These are phyloP conservation scores for Oxystoma pomonae DNA, from an alignment of 2,888 invertebrate species.

Conservation along the genomic window DNA sequence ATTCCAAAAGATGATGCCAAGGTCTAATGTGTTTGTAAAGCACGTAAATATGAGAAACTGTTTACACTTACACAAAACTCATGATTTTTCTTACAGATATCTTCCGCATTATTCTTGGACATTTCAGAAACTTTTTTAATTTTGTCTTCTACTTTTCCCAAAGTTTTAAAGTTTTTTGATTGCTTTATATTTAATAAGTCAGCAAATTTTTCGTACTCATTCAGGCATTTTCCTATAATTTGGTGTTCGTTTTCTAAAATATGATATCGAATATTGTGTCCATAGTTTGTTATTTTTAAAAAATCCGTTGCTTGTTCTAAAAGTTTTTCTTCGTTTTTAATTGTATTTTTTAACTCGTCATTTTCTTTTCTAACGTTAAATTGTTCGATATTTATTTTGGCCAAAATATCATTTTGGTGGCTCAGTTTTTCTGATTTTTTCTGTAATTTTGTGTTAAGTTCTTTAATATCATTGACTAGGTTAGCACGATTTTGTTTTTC, in stretches of 20 bases:
- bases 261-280: conserved; percentile 8
- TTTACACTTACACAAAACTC: neutral
- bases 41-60: too few species aligned
- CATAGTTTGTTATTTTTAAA: conserved; percentile 5
- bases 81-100: neutral
- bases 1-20: too few species aligned
- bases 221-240: conserved; percentile 13
- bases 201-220: conserved; percentile 9
- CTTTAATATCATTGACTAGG: neutral
- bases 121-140: conserved; percentile 12
- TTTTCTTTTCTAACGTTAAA: neutral
- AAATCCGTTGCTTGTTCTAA: conserved; percentile 7
- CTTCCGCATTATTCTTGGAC: neutral
- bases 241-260: conserved; percentile 18
- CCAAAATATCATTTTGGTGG: neutral
- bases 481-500: neutral
- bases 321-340: conserved; percentile 3
- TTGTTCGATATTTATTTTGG: neutral
- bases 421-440: neutral
- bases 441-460: neutral
- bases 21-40: too few species aligned
- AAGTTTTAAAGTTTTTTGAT: conserved; percentile 16
- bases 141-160: conserved; percentile 16
- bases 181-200: conserved; percentile 19
- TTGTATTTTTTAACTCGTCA: conserved; percentile 10